A percentile compares a stretch with the other conserved stretches of the same genome.
Evolutionary conservation across 2,113 vertebrate genomes (phyloP).

Genomic region (Gorilla gorilla): DNA sequence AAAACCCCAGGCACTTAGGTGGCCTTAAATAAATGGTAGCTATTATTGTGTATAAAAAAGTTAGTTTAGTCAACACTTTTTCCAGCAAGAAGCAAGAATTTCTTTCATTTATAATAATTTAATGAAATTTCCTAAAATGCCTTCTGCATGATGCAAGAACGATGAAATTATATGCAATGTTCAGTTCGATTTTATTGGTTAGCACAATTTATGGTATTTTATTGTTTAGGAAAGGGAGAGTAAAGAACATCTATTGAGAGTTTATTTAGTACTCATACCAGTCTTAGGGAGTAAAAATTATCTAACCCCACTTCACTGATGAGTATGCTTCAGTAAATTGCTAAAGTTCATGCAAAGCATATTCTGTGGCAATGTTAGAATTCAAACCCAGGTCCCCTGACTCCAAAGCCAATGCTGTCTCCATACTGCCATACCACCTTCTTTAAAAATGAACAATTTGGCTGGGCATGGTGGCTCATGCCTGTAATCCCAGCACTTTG

Average conservation of each 20-base stretch:
- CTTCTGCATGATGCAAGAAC: background rate
- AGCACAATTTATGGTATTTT: background rate
- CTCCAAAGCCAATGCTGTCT: background rate
- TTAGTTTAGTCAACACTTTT: slow-evolving; percentile 12
- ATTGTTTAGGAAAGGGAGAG: slow-evolving; percentile 13
- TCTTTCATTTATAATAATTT: slow-evolving; percentile 23
- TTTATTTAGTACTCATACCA: background rate
- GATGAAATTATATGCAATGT: background rate
- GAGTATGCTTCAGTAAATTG: background rate
- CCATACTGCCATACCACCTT: background rate
- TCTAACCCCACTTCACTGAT: background rate
- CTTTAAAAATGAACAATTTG: background rate
- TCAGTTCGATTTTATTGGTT: background rate
- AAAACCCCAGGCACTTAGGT: background rate
- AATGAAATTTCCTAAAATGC: slow-evolving; percentile 17
- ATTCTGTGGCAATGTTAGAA: background rate
- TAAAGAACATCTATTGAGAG: background rate
- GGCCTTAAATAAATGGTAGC: background rate
- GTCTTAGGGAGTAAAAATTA: slow-evolving; percentile 25
- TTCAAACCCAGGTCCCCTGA: background rate
- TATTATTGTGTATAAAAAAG: background rate
- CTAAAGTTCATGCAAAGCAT: background rate
- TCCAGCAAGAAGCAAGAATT: slow-evolving; percentile 18
- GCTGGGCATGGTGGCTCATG: too few relatives aligned
- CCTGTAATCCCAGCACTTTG: too few relatives aligned